A percentile compares a stretch with the other conserved stretches of the same genome.
Evolutionary conservation across 2,113 vertebrate genomes (phyloP).

Genomic region (Haemorhous mexicanus): DNA sequence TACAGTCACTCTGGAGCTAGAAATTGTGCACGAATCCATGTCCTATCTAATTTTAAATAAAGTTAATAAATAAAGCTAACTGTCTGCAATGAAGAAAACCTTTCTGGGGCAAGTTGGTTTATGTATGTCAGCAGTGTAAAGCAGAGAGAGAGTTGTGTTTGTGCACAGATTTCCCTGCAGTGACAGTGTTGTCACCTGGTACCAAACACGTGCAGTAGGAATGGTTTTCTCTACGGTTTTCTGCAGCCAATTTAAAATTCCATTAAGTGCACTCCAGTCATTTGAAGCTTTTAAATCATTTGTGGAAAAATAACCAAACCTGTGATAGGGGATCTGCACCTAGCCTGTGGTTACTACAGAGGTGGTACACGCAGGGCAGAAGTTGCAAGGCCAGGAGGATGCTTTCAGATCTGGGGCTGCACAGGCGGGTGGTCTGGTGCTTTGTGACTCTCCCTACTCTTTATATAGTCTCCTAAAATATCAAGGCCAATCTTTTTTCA

Average conservation of each 20-base stretch:
- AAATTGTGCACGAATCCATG: background rate
- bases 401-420: background rate
- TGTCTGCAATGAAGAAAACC: background rate
- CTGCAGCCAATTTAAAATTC: background rate
- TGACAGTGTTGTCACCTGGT: rapidly evolving
- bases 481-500: background rate
- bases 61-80: background rate
- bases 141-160: background rate
- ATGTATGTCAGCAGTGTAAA: background rate
- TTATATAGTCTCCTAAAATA: background rate
- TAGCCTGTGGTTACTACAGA: background rate
- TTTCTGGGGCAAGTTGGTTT: background rate
- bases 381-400: background rate
- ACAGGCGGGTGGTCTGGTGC: background rate
- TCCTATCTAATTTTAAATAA: background rate
- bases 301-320: background rate
- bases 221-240: background rate
- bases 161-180: background rate
- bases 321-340: background rate
- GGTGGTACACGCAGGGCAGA: background rate
- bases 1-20: background rate
- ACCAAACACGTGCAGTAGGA: rapidly evolving
- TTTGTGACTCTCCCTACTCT: background rate
- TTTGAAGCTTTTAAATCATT: background rate
- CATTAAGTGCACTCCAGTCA: background rate